phyloP scores from a whole-genome alignment of 2,888 invertebrate species.

The Calameuta pallipes region DNA sequence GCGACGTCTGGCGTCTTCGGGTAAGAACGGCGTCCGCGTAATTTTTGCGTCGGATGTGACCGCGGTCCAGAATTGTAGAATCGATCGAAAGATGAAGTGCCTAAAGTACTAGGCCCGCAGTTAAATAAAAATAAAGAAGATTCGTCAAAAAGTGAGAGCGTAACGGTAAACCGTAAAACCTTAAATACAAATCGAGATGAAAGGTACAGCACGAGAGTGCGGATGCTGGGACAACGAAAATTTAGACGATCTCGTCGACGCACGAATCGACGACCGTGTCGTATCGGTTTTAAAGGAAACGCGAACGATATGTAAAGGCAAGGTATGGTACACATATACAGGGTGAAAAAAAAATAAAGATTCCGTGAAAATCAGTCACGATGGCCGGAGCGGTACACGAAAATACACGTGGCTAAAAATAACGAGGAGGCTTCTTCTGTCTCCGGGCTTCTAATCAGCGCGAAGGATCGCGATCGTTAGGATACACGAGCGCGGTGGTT shows the following conservation, averaged over 20 bases:
- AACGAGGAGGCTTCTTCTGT: conserved; percentile 19
- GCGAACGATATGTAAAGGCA: not conserved
- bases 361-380: conserved; percentile 11
- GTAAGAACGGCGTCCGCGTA: not conserved
- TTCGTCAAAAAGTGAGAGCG: not conserved
- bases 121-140: not conserved
- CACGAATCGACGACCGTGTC: too few relatives aligned
- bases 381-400: conserved; percentile 18
- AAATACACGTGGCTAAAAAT: conserved; percentile 24
- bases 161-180: not conserved
- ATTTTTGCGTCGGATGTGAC: not conserved
- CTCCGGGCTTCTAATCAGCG: conserved; percentile 24
- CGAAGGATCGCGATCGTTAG: conserved; percentile 26
- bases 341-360: not conserved
- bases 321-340: too few relatives aligned
- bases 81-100: not conserved
- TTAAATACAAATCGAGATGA: not conserved
- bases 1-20: not conserved
- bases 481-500: conserved; percentile 5
- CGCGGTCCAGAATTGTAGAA: not conserved
- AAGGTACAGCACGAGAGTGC: not conserved
- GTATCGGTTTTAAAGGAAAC: not conserved
- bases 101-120: fast-evolving
- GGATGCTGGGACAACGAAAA: not conserved
- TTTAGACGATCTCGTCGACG: not conserved